These are phyloP conservation scores for Homarus americanus DNA, from an alignment of 1,140 invertebrate genomes.

Conservation along the genomic window DNA sequence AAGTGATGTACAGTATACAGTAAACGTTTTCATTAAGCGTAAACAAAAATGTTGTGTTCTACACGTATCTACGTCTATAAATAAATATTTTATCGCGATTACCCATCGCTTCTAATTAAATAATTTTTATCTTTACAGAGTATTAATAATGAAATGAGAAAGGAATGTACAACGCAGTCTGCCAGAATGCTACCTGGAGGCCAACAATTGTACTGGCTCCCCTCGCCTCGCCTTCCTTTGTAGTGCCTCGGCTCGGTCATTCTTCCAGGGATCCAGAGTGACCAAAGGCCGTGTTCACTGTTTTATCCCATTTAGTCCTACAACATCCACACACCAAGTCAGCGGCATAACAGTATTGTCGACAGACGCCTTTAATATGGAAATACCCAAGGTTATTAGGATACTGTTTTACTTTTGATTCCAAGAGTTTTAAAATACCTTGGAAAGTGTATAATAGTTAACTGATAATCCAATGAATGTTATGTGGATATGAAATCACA, in stretches of 20 bases:
- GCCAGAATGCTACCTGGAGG: slow-evolving; percentile 59
- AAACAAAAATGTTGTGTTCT: too few relatives aligned
- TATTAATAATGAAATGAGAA: slow-evolving; percentile 35
- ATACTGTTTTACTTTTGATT: not conserved
- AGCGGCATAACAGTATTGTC: not conserved
- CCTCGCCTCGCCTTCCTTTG: slow-evolving; percentile 62
- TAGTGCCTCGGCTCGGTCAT: slow-evolving; percentile 20
- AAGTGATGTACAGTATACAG: too few relatives aligned
- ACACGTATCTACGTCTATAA: too few relatives aligned
- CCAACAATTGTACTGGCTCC: slow-evolving; percentile 55
- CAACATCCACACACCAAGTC: not conserved
- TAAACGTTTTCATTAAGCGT: too few relatives aligned
- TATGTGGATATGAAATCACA: not conserved
- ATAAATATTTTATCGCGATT: too few relatives aligned
- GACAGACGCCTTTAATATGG: not conserved
- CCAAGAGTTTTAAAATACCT: not conserved
- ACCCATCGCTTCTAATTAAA: too few relatives aligned
- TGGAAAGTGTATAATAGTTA: not conserved
- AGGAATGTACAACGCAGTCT: slow-evolving; percentile 66
- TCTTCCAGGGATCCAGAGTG: slow-evolving; percentile 9
- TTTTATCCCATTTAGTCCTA: not conserved
- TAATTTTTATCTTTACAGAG: slow-evolving; percentile 18
- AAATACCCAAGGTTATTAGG: not conserved
- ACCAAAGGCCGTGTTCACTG: slow-evolving; percentile 4
- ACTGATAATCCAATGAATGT: slow-evolving; percentile 4